Conservation (phyloP, 2,888 invertebrate species). For the Heliconius charithonia region DNA sequence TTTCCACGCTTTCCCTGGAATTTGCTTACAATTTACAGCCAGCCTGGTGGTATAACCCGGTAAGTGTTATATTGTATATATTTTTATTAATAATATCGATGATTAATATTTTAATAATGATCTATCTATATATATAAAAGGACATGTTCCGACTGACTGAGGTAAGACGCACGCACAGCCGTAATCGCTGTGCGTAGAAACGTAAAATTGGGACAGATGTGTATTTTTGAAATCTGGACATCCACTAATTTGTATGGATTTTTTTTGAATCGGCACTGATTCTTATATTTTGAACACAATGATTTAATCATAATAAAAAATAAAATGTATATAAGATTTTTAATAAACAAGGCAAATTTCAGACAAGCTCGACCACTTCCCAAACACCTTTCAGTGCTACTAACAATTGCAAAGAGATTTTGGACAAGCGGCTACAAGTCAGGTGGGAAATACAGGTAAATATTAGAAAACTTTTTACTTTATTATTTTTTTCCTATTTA, state of each 20-base stretch:
- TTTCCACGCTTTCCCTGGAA: conserved; percentile 66
- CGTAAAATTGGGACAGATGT: too few relatives aligned
- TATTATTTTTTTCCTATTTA: neutral
- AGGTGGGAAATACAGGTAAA: conserved; percentile 91
- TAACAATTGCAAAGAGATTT: conserved; percentile 92
- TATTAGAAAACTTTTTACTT: conserved; percentile 27
- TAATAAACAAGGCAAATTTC: conserved; percentile 56
- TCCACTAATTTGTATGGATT: too few relatives aligned
- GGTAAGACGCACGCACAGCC: too few relatives aligned
- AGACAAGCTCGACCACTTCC: conserved; percentile 91
- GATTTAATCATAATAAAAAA: neutral
- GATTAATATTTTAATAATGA: too few relatives aligned
- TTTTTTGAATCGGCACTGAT: too few relatives aligned
- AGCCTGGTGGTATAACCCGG: conserved; percentile 96
- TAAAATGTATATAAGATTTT: neutral
- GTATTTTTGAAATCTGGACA: too few relatives aligned
- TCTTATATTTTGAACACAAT: neutral
- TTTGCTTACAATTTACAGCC: conserved; percentile 84
- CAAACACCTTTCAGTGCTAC: conserved; percentile 83
- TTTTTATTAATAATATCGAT: neutral
- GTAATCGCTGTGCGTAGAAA: too few relatives aligned
- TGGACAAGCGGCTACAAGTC: conserved; percentile 92
- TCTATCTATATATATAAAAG: too few relatives aligned
- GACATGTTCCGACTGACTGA: too few relatives aligned
- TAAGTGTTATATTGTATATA: conserved; percentile 83